phyloP scores from a whole-genome alignment of 2,888 invertebrate genomes.

The Meliscaeva auricollis region DNA sequence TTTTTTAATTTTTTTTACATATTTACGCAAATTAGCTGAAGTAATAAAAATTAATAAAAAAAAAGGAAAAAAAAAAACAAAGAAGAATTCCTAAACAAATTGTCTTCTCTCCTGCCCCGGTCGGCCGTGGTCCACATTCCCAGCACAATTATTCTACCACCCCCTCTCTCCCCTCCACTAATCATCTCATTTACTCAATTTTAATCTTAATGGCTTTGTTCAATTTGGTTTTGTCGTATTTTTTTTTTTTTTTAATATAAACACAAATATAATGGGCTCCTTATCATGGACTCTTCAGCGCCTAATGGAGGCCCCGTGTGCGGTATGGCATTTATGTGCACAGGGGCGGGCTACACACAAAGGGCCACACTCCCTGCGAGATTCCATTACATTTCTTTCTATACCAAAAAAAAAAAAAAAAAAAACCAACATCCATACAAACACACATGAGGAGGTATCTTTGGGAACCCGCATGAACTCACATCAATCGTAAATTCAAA shows the following conservation, averaged over 20 bases:
- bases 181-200: conserved; percentile 67
- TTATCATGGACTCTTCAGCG: conserved; percentile 34
- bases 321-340: neutral
- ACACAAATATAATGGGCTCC: conserved; percentile 17
- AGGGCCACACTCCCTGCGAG: conserved; percentile 15
- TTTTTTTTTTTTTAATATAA: conserved; percentile 24
- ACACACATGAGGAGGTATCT: no score
- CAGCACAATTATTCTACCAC: neutral
- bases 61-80: neutral
- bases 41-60: conserved; percentile 38
- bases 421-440: no score
- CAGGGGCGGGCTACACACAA: neutral
- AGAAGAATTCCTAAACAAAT: conserved; percentile 30
- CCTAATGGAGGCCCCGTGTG: conserved; percentile 34
- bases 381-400: neutral
- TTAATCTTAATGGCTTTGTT: conserved; percentile 67
- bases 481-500: conserved; percentile 75
- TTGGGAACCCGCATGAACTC: conserved; percentile 66
- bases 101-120: neutral
- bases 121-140: neutral
- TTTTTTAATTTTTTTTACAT: neutral
- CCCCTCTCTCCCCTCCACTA: conserved; percentile 24
- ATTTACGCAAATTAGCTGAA: conserved; percentile 45
- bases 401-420: no score
- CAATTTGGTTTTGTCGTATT: conserved; percentile 48